Percentiles rank a stretch among this genome's conserved stretches.
phyloP scores from a whole-genome alignment of 2,888 invertebrate genomes.

The Scaptomyza tumidula region DNA sequence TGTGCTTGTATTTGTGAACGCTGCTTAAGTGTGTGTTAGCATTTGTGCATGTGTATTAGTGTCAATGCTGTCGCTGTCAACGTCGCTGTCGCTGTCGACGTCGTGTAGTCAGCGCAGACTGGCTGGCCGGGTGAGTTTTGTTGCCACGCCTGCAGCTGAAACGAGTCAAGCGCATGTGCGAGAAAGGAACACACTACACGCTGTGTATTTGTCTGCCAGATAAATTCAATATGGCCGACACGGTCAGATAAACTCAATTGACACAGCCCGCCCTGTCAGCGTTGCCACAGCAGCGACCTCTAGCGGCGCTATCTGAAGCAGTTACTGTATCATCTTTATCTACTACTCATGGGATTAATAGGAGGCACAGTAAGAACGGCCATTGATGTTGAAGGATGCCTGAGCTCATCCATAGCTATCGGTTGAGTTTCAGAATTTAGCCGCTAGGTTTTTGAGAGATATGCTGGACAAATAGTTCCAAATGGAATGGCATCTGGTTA shows the following conservation, averaged over 20 bases:
- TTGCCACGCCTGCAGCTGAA: slow-evolving; percentile 69
- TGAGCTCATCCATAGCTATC: slow-evolving; percentile 12
- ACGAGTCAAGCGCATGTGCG: slow-evolving; percentile 68
- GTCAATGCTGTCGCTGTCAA: slow-evolving; percentile 29
- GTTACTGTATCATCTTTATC: slow-evolving; percentile 46
- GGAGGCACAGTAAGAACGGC: slow-evolving; percentile 27
- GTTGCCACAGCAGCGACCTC: slow-evolving; percentile 61
- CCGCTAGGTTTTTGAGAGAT: slow-evolving; percentile 60
- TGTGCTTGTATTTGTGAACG: slow-evolving; percentile 56
- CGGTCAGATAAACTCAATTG: slow-evolving; percentile 58
- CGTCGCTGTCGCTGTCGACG: slow-evolving; percentile 44
- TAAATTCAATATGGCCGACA: slow-evolving; percentile 82
- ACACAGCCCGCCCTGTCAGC: slow-evolving; percentile 21
- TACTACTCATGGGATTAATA: slow-evolving; percentile 43
- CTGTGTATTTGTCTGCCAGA: slow-evolving; percentile 61
- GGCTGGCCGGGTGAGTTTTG: slow-evolving; percentile 49
- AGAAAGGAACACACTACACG: slow-evolving; percentile 56
- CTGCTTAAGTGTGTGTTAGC: slow-evolving; percentile 62
- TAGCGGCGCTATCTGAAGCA: slow-evolving; percentile 55
- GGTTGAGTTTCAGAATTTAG: slow-evolving; percentile 45
- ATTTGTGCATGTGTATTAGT: slow-evolving; percentile 2
- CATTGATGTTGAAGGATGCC: slow-evolving; percentile 33
- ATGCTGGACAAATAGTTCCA: slow-evolving; percentile 8
- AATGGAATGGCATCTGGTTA: slow-evolving; percentile 19
- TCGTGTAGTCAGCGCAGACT: slow-evolving; percentile 37